phyloP scores from a whole-genome alignment of 2,888 invertebrate species.

The Oscheius myriophilus region DNA sequence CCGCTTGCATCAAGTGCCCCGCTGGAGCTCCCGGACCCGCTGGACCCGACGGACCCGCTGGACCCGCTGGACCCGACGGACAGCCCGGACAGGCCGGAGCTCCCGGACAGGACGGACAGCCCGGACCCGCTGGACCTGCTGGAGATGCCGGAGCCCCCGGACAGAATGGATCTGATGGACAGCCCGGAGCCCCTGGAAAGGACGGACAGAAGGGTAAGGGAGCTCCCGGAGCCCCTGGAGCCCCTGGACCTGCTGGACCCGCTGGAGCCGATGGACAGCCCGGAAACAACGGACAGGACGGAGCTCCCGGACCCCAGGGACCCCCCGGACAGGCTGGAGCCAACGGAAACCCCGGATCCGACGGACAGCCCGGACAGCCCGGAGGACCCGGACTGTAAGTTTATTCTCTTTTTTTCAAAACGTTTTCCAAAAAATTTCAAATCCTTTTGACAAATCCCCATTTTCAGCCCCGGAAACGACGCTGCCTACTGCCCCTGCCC shows the following conservation, averaged over 20 bases:
- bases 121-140: constrained; percentile 33
- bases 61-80: constrained; percentile 35
- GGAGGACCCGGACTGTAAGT: constrained; percentile 25
- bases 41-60: constrained; percentile 38
- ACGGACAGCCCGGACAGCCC: constrained; percentile 16
- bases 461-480: constrained; percentile 40
- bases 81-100: constrained; percentile 28
- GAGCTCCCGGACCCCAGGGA: constrained; percentile 44
- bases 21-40: constrained; percentile 33
- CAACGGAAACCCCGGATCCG: constrained; percentile 19
- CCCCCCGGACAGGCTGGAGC: constrained; percentile 34
- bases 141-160: constrained; percentile 40
- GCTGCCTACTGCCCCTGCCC: constrained; percentile 53
- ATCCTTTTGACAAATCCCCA: neutral
- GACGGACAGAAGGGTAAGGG: constrained; percentile 37
- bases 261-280: constrained; percentile 43
- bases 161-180: constrained; percentile 51
- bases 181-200: constrained; percentile 52
- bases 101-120: constrained; percentile 34
- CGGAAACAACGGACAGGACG: constrained; percentile 42
- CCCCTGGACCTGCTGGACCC: constrained; percentile 48
- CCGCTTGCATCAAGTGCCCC: constrained; percentile 45
- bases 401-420: neutral
- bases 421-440: neutral
- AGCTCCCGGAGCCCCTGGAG: constrained; percentile 53